Evolutionary conservation across 2,113 vertebrate species (phyloP).

Genomic region (Abramis brama): DNA sequence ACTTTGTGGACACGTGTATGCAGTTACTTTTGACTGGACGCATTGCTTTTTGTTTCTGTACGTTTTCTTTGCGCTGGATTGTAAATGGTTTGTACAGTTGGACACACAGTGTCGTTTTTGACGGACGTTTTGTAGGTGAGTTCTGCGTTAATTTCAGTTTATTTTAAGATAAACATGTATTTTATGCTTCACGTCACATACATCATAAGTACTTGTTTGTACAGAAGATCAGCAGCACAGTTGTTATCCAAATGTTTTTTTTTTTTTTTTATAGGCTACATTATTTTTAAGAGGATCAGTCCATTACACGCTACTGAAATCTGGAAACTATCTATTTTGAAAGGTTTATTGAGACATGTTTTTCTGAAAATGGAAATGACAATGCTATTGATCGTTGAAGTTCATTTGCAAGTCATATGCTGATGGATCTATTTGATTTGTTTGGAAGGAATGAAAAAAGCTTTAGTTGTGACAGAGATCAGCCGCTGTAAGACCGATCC

Average conservation of each 20-base stretch:
- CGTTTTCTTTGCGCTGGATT: slow-evolving; percentile 22
- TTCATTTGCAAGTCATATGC: not conserved
- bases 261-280: not conserved
- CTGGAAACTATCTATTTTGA: not conserved
- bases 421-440: not conserved
- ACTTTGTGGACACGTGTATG: slow-evolving; percentile 16
- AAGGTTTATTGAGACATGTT: not conserved
- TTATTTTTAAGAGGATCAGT: slow-evolving; percentile 21
- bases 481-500: not conserved
- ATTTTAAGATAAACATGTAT: not conserved
- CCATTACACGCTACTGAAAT: not conserved
- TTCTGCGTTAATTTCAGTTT: not conserved
- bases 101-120: not conserved
- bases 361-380: not conserved
- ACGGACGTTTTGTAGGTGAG: slow-evolving; percentile 32
- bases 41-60: not conserved
- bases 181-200: not conserved
- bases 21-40: slow-evolving; percentile 29
- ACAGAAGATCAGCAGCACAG: not conserved
- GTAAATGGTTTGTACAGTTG: slow-evolving; percentile 23
- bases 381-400: not conserved
- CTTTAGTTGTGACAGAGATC: not conserved
- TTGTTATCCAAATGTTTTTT: not conserved
- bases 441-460: not conserved
- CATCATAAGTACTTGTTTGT: not conserved